These are phyloP conservation scores for Maconellicoccus hirsutus DNA, from an alignment of 1,140 invertebrate species.

Conservation along the genomic window DNA sequence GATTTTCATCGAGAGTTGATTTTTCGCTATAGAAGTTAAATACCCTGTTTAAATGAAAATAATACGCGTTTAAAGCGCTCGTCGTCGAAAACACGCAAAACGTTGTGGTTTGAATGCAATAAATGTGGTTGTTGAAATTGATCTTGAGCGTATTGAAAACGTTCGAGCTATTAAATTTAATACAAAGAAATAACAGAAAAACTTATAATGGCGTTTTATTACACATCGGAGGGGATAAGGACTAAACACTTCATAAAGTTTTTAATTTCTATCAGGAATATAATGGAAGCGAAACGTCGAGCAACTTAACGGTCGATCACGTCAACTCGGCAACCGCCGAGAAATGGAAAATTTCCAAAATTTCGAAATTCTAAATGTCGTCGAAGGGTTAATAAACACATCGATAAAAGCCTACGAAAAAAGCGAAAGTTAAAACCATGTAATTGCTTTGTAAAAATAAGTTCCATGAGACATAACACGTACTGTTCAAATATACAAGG, in stretches of 20 bases:
- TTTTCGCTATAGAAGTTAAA: too few species aligned
- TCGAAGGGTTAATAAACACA: too few species aligned
- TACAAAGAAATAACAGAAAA: slow-evolving; percentile 21
- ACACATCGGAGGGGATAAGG: background rate
- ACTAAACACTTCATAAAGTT: slow-evolving; percentile 20
- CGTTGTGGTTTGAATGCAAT: background rate
- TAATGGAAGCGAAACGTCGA: too few species aligned
- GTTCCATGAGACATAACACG: background rate
- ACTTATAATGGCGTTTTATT: slow-evolving; percentile 12
- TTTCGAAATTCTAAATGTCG: too few species aligned
- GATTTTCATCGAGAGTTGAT: too few species aligned
- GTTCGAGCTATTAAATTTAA: slow-evolving; percentile 12
- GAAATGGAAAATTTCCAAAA: too few species aligned
- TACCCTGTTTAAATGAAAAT: background rate
- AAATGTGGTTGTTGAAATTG: slow-evolving; percentile 4
- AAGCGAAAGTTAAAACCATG: background rate
- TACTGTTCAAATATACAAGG: background rate
- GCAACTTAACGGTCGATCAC: too few species aligned
- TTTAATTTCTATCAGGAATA: slow-evolving; percentile 13
- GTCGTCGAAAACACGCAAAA: background rate
- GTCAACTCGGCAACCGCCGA: too few species aligned
- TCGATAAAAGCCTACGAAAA: too few species aligned
- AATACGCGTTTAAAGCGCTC: background rate
- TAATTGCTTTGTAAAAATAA: slow-evolving; percentile 21
- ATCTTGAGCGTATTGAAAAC: slow-evolving; percentile 15